Percentiles rank a stretch among this genome's conserved stretches.
Evolutionary conservation across 1,140 invertebrate species (phyloP).

Genomic region (Dreissena polymorpha): DNA sequence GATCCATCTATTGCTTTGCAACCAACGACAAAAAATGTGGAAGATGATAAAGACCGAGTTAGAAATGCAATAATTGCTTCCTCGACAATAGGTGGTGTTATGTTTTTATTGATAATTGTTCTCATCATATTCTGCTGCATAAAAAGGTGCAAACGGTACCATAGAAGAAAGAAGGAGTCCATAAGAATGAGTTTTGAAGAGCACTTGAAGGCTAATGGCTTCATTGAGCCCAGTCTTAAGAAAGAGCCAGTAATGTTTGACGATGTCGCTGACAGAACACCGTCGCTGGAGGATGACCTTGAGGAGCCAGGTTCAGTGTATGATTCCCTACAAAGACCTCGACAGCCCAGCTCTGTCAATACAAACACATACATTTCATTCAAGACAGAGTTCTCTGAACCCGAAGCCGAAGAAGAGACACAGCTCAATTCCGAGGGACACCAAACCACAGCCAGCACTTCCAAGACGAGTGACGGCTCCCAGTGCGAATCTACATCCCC

Average conservation of each 20-base stretch:
- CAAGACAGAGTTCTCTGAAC: constrained; percentile 66
- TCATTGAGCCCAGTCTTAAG: constrained; percentile 39
- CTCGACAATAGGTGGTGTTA: constrained; percentile 64
- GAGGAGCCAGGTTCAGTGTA: constrained; percentile 46
- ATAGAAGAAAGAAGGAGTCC: constrained; percentile 59
- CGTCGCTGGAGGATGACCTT: constrained; percentile 23
- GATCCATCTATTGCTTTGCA: constrained; percentile 33
- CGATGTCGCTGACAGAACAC: constrained; percentile 23
- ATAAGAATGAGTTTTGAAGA: constrained; percentile 66
- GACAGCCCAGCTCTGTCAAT: constrained; percentile 29
- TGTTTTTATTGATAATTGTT: constrained; percentile 59
- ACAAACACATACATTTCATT: constrained; percentile 71
- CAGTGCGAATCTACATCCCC: constrained; percentile 69
- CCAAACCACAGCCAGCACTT: constrained; percentile 34
- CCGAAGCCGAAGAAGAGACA: constrained; percentile 51
- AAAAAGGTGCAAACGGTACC: constrained; percentile 49
- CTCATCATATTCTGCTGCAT: constrained; percentile 58
- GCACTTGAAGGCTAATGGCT: constrained; percentile 65
- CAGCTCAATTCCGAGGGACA: constrained; percentile 43
- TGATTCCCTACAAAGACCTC: constrained; percentile 51
- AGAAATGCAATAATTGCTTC: constrained; percentile 63
- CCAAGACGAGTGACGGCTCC: constrained; percentile 59
- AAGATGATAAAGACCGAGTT: constrained; percentile 30
- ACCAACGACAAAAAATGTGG: neutral
- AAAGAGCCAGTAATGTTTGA: constrained; percentile 30